Conservation (phyloP, 2,888 invertebrate genomes). For the Pollenia labialis region DNA sequence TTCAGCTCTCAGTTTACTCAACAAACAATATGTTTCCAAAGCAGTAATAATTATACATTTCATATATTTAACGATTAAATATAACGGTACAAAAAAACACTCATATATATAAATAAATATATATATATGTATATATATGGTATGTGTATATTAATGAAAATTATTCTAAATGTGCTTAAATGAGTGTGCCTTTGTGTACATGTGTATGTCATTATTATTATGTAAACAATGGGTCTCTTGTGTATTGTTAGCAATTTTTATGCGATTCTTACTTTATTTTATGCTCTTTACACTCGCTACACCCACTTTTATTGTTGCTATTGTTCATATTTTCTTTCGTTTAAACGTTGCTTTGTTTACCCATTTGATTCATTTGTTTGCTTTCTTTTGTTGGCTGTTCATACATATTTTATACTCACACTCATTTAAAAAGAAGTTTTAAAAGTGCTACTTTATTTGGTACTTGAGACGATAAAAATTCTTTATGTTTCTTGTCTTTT, state of each 20-base stretch:
- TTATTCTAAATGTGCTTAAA: constrained; percentile 31
- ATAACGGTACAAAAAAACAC: not conserved
- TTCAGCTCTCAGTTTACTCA: no score
- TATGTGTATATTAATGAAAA: not conserved
- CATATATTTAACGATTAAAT: constrained; percentile 1
- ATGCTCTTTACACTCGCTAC: constrained; percentile 14
- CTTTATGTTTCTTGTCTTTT: not conserved
- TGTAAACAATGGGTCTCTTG: constrained; percentile 50
- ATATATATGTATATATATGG: not conserved
- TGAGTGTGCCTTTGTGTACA: not conserved
- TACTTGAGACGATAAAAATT: constrained; percentile 33
- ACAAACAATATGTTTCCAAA: not conserved
- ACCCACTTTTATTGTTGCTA: constrained; percentile 24
- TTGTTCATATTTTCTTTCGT: not conserved
- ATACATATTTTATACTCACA: constrained; percentile 33
- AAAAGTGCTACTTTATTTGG: constrained; percentile 34
- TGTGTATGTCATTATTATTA: constrained; percentile 34
- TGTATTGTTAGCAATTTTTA: constrained; percentile 53
- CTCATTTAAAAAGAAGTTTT: not conserved
- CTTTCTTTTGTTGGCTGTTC: constrained; percentile 8
- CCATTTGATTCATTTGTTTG: constrained; percentile 4
- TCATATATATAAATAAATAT: not conserved
- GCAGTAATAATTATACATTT: constrained; percentile 42
- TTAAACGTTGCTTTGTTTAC: not conserved
- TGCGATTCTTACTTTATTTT: constrained; percentile 16